phyloP scores from a whole-genome alignment of 2,888 invertebrate genomes.

The Xanthia icteritia region DNA sequence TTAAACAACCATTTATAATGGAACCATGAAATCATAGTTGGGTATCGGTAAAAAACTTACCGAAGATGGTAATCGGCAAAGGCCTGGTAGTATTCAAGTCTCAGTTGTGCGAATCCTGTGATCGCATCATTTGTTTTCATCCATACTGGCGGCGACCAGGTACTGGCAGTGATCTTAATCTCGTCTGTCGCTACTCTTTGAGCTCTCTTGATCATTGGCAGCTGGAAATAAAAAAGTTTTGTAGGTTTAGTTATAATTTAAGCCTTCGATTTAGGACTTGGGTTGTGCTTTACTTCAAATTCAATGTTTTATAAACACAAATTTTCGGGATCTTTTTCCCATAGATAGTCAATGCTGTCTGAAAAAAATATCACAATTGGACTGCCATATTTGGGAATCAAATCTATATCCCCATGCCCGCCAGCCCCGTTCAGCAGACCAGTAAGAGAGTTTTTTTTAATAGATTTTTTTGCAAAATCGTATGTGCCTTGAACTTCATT shows the following conservation, averaged over 20 bases:
- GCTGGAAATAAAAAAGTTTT: slow-evolving; percentile 73
- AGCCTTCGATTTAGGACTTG: neutral
- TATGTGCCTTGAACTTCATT: neutral
- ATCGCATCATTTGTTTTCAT: slow-evolving; percentile 92
- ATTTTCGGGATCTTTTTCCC: neutral
- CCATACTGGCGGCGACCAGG: slow-evolving; percentile 93
- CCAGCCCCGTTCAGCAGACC: neutral
- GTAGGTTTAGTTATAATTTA: neutral
- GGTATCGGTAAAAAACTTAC: slow-evolving; percentile 73
- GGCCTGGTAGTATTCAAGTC: slow-evolving; percentile 92
- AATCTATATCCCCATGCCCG: neutral
- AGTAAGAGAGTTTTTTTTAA: neutral
- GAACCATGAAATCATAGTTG: no score
- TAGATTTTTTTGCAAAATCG: neutral
- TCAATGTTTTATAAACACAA: neutral
- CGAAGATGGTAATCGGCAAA: slow-evolving; percentile 96
- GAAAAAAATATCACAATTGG: neutral
- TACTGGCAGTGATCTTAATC: slow-evolving; percentile 88
- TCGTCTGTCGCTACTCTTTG: slow-evolving; percentile 82
- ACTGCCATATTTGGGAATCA: neutral
- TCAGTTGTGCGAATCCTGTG: slow-evolving; percentile 90
- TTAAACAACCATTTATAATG: no score
- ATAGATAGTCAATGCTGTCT: neutral
- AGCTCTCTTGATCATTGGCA: slow-evolving; percentile 89
- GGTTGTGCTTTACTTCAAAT: neutral